phyloP scores from a whole-genome alignment of 92 coral and sea anemone species.

The Porites rus region DNA sequence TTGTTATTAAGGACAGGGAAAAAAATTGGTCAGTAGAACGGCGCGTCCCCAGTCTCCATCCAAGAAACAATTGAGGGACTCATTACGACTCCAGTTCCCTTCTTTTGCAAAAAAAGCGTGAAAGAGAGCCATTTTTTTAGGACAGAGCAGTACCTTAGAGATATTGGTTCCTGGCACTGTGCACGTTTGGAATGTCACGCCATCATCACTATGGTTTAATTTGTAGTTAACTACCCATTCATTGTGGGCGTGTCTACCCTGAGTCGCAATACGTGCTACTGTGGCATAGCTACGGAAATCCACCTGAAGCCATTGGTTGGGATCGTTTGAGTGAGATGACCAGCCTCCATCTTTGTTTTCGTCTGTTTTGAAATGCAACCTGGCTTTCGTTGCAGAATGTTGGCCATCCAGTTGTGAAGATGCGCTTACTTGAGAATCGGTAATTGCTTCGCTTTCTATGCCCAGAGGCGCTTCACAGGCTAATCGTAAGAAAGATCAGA shows the following conservation, averaged over 20 bases:
- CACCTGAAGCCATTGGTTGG: slow-evolving; percentile 35
- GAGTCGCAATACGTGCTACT: slow-evolving; percentile 9
- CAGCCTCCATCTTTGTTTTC: slow-evolving; percentile 19
- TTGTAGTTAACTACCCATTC: slow-evolving; percentile 16
- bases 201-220: slow-evolving; percentile 5
- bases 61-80: no score
- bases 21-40: no score
- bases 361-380: neutral
- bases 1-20: no score
- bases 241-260: slow-evolving; percentile 13
- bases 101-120: no score
- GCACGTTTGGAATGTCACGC: slow-evolving; percentile 10
- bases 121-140: no score
- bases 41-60: no score
- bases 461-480: slow-evolving; percentile 33
- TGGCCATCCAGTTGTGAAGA: slow-evolving; percentile 9
- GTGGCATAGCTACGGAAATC: slow-evolving; percentile 2
- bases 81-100: no score
- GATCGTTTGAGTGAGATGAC: neutral
- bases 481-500: neutral
- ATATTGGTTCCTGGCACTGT: neutral
- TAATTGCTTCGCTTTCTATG: slow-evolving; percentile 12
- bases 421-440: slow-evolving; percentile 18
- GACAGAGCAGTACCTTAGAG: neutral
- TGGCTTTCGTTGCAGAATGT: slow-evolving; percentile 20